phyloP scores from a whole-genome alignment of 2,797 vertebrate species.

The Melanogrammus aeglefinus region DNA sequence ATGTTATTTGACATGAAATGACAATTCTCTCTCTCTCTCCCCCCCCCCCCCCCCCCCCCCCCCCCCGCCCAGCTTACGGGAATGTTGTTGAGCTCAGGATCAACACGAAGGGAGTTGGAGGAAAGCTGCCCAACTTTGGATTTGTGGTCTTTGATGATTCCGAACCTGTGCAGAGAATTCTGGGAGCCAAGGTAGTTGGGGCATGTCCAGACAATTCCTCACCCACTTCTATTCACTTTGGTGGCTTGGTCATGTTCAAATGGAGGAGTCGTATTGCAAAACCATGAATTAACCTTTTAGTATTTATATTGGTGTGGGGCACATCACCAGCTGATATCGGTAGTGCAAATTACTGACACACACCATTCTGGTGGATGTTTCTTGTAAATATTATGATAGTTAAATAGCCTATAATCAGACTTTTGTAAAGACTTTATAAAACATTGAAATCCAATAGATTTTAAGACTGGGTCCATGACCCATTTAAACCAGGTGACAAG shows the following conservation, averaged over 20 bases:
- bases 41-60: no score
- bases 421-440: not conserved
- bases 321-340: not conserved
- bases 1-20: not conserved
- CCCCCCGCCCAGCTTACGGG: constrained; percentile 80
- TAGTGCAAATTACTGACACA: not conserved
- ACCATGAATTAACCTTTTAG: not conserved
- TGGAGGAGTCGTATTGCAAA: not conserved
- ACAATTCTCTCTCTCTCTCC: not conserved
- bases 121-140: constrained; percentile 97
- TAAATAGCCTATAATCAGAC: not conserved
- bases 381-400: not conserved
- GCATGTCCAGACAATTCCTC: constrained; percentile 65
- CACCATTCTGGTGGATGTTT: not conserved
- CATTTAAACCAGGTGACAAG: constrained; percentile 1
- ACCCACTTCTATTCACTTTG: constrained; percentile 57
- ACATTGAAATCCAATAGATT: not conserved
- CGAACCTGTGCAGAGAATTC: constrained; percentile 93
- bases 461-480: not conserved
- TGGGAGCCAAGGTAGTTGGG: constrained; percentile 90
- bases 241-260: constrained; percentile 47
- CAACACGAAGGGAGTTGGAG: constrained; percentile 95
- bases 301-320: not conserved
- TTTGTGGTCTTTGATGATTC: constrained; percentile 98
- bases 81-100: constrained; percentile 96